Evolutionary conservation across 2,113 vertebrate species (phyloP).

Genomic region (Coptodon rendalli): DNA sequence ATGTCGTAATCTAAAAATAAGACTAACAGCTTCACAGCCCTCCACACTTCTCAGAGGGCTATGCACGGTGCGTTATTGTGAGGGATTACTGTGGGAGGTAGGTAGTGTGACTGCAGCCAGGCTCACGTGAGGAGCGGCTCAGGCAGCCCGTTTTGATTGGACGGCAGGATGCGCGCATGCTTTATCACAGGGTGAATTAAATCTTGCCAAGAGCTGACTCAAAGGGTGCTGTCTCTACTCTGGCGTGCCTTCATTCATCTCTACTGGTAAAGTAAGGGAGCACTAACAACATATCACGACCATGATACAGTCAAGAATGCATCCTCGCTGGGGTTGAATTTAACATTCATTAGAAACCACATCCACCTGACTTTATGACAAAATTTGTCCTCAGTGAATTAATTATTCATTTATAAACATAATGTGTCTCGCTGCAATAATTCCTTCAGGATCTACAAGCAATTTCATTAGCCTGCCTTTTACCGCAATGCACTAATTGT

Average conservation of each 20-base stretch:
- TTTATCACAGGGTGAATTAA: conserved; percentile 51
- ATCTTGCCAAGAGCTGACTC: conserved; percentile 43
- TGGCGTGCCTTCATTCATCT: conserved; percentile 14
- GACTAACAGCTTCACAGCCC: not conserved
- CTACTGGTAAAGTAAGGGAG: not conserved
- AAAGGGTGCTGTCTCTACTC: not conserved
- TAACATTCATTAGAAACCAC: not conserved
- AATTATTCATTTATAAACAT: not conserved
- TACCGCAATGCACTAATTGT: not conserved
- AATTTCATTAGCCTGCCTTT: not conserved
- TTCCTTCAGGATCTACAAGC: not conserved
- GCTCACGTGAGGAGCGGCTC: conserved; percentile 55
- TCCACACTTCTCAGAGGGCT: not conserved
- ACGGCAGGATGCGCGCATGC: not conserved
- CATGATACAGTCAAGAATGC: not conserved
- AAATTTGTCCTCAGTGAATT: not conserved
- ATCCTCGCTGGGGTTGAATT: not conserved
- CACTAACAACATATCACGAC: not conserved
- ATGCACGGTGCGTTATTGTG: not conserved
- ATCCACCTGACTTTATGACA: not conserved
- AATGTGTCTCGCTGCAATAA: not conserved
- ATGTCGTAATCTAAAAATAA: not conserved
- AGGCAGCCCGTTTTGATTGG: conserved; percentile 53
- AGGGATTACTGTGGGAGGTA: conserved; percentile 42
- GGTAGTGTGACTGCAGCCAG: conserved; percentile 30